Base-by-base conservation (phyloP, 2,113 vertebrate genomes). In the Cinclus cinclus region DNA sequence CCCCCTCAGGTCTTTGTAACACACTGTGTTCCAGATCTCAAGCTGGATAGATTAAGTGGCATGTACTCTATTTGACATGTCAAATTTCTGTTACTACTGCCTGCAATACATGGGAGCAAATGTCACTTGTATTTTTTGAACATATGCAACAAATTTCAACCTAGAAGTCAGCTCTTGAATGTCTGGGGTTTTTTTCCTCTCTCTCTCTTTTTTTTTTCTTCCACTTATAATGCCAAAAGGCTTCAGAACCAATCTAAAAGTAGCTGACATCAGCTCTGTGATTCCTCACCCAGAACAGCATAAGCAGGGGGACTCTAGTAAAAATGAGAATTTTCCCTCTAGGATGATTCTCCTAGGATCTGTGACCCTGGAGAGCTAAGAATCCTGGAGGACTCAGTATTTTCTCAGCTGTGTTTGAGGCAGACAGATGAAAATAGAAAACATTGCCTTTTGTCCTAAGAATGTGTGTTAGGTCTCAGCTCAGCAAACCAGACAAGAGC, bases 101-200 rank as follows among this genome's bases (percentile, higher is more conserved):
- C 93, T 97, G 81, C 89, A 81, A 94, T 96, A 97, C 91, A 97
- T 96, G 85, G 89, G 75, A 89, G 73, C 87, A 97, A 96, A 95
- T 95, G 97, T 97, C 64, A 62, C 96, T 97, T 95, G 90, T 95
- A 60, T 94, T 96, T 97, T 96, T 92, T 95, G 95, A 97, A 96
- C 97, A 92, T 91, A 94, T 94, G 96, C 76, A 95, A 96, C 76
- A 87, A 93, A 91, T 88, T 89, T 92, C 70, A 97, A 88, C 93
- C 53, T 95, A 94, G 90, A 96, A 97, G 81, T 91, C 76, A 95
- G 60, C 83, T 96, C 83, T 90, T 93, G 95, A 53, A 25, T 30
- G 11, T 88, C 89, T 94, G 82, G 2, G 27, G 2, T 46, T 24
- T 19, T 47, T 33, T n/a, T 47, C 33, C 9, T 6, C 3, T 37